Conservation (phyloP, 2,797 vertebrate species). For the Ctenochaetus hawaiiensis region DNA sequence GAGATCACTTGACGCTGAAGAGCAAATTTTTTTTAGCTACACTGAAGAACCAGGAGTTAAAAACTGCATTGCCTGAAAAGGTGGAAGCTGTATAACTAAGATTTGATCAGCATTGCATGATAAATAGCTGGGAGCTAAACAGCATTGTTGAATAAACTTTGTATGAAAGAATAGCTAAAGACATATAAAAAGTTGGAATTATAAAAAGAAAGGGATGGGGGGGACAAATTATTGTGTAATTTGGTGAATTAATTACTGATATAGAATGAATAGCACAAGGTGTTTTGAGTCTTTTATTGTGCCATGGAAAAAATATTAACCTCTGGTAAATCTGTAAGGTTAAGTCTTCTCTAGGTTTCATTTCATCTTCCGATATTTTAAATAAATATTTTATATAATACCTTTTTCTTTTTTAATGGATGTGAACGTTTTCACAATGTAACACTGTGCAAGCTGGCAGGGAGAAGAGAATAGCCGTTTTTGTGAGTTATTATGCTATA, state of each 20-base stretch:
- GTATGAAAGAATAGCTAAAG: conserved; percentile 8
- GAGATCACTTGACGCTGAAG: not conserved
- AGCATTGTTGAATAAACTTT: conserved; percentile 10
- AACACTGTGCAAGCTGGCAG: not conserved
- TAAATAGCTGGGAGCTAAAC: conserved; percentile 25
- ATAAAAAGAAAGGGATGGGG: not conserved
- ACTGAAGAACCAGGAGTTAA: conserved; percentile 7
- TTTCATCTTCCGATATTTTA: not conserved
- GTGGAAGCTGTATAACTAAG: conserved; percentile 12
- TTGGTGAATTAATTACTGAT: not conserved
- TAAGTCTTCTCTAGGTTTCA: not conserved
- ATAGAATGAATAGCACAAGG: not conserved
- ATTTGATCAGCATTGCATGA: conserved; percentile 17
- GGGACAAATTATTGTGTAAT: not conserved
- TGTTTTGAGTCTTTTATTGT: not conserved
- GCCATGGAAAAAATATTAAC: not conserved
- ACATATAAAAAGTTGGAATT: not conserved
- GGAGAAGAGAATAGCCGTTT: not conserved
- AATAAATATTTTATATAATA: conserved; percentile 2
- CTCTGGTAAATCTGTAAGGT: not conserved
- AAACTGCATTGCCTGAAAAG: conserved; percentile 12
- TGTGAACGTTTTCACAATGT: not conserved
- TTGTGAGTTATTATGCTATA: not conserved
- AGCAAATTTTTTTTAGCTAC: not conserved
- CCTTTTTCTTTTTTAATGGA: not conserved